A percentile compares a stretch with the other conserved stretches of the same genome.
Conservation (phyloP, 1,140 invertebrate genomes). For the Bombus polaris region DNA sequence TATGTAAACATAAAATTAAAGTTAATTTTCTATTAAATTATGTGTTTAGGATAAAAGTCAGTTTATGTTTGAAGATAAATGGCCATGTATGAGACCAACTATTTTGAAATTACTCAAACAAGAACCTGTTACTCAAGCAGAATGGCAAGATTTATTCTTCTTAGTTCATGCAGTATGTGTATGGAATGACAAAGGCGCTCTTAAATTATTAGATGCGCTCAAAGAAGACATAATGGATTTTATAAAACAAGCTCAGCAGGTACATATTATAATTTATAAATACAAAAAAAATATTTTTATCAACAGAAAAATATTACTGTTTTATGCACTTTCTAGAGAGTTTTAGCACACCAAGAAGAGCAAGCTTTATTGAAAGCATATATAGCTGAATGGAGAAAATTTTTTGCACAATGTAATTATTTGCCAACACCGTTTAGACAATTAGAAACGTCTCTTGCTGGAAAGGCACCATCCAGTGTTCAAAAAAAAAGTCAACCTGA, state of each 20-base stretch:
- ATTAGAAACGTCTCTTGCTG: conserved; percentile 91
- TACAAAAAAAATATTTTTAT: background rate
- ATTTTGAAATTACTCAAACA: conserved; percentile 96
- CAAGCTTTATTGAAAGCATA: conserved; percentile 97
- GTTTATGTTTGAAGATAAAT: conserved; percentile 95
- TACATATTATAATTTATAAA: conserved; percentile 73
- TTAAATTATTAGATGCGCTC: conserved; percentile 93
- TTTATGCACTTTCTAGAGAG: conserved; percentile 83
- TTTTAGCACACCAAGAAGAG: conserved; percentile 95
- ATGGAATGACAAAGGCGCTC: conserved; percentile 97
- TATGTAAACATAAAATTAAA: background rate
- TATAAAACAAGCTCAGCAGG: conserved; percentile 95
- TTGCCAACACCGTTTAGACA: conserved; percentile 97
- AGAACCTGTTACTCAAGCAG: conserved; percentile 94
- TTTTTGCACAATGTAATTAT: conserved; percentile 98
- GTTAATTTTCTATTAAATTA: background rate
- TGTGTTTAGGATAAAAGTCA: conserved; percentile 79
- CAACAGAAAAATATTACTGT: background rate
- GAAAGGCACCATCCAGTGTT: conserved; percentile 84
- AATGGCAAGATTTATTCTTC: conserved; percentile 99
- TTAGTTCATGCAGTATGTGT: conserved; percentile 96
- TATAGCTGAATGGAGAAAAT: conserved; percentile 98
- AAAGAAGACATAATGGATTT: conserved; percentile 97
- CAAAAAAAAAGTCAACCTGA: conserved; percentile 91
- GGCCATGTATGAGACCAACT: conserved; percentile 96